A percentile compares a stretch with the other conserved stretches of the same genome.
Conservation (phyloP, 2,797 vertebrate genomes). For the Siniperca scherzeri region DNA sequence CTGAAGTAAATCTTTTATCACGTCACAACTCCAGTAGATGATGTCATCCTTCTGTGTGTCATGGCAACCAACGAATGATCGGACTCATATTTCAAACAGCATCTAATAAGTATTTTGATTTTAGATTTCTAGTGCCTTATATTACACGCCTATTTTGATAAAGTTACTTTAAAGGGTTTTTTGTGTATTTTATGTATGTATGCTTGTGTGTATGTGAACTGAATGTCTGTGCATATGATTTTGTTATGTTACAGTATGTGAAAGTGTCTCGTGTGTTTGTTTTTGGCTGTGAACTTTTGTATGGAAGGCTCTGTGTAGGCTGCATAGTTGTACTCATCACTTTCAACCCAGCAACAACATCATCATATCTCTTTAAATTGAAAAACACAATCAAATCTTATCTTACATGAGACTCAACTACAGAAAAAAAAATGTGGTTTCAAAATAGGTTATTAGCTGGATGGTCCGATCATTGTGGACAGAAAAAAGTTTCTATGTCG, state of each 20-base stretch:
- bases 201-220: slow-evolving; percentile 61
- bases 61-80: slow-evolving; percentile 74
- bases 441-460: slow-evolving; percentile 26
- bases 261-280: slow-evolving; percentile 60
- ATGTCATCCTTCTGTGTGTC: slow-evolving; percentile 74
- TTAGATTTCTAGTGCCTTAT: slow-evolving; percentile 99
- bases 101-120: slow-evolving; percentile 88
- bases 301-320: slow-evolving; percentile 55
- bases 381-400: background rate
- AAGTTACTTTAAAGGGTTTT: slow-evolving; percentile 83
- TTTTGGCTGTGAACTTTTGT: slow-evolving; percentile 65
- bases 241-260: slow-evolving; percentile 68
- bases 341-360: slow-evolving; percentile 60
- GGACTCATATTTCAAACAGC: slow-evolving; percentile 80
- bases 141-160: slow-evolving; percentile 97
- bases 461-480: slow-evolving; percentile 31
- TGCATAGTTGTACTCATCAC: slow-evolving; percentile 50
- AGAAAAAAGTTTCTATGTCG: slow-evolving; percentile 23
- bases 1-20: slow-evolving; percentile 57
- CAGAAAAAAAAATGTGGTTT: slow-evolving; percentile 50
- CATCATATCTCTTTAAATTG: slow-evolving; percentile 42
- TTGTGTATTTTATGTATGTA: slow-evolving; percentile 77
- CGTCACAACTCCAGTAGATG: slow-evolving; percentile 66
- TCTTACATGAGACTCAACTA: slow-evolving; percentile 39
- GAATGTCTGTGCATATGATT: slow-evolving; percentile 68